A percentile compares a stretch with the other conserved stretches of the same genome.
phyloP scores from a whole-genome alignment of 2,797 vertebrate species.

The Danio kyathit region DNA sequence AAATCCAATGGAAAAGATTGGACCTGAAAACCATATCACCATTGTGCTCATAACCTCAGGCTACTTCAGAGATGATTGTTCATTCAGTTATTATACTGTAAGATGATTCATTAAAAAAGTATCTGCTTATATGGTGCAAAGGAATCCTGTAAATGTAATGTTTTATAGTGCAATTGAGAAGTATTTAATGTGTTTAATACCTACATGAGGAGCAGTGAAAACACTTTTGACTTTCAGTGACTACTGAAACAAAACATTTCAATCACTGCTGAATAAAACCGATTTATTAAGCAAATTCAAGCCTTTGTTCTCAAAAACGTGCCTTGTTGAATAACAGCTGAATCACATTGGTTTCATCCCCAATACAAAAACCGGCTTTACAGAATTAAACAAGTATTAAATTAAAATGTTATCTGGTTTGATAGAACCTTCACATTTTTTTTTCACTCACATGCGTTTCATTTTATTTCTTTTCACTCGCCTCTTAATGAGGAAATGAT shows the following conservation, averaged over 20 bases:
- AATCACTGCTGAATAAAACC: constrained; percentile 10
- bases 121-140: neutral
- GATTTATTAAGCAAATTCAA: constrained; percentile 19
- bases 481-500: constrained; percentile 47
- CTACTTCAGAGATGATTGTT: neutral
- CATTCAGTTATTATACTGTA: neutral
- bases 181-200: constrained; percentile 1
- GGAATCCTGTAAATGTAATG: neutral
- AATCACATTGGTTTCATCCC: constrained; percentile 39
- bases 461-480: constrained; percentile 27
- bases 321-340: constrained; percentile 29
- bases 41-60: neutral
- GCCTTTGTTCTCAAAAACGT: constrained; percentile 45
- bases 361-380: constrained; percentile 24
- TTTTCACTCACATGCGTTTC: neutral
- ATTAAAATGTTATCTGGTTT: constrained; percentile 51
- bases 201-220: neutral
- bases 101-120: neutral
- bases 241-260: neutral
- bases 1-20: neutral
- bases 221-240: constrained; percentile 14
- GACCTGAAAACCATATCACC: neutral
- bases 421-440: constrained; percentile 30
- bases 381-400: constrained; percentile 38
- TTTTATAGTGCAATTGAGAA: constrained; percentile 1